These are phyloP conservation scores for Drosophila guanche DNA, from an alignment of 1,140 invertebrate species.

Conservation along the genomic window DNA sequence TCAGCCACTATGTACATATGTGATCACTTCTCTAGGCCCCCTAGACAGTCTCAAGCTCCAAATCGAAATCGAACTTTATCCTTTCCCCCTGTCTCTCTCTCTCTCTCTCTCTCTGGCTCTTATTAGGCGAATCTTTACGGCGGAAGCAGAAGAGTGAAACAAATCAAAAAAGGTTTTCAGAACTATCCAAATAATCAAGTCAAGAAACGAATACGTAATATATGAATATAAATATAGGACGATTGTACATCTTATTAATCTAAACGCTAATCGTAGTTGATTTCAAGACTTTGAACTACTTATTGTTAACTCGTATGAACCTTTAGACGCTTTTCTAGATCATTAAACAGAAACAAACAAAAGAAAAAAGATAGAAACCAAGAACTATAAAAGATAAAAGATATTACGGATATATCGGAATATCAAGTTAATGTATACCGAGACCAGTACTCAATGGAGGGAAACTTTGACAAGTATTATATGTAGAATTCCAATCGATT, in stretches of 20 bases:
- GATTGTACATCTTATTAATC: conserved; percentile 35
- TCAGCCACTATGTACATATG: conserved; percentile 84
- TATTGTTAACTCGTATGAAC: conserved; percentile 62
- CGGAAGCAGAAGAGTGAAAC: conserved; percentile 1
- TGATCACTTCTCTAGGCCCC: conserved; percentile 84
- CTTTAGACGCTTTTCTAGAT: conserved; percentile 70
- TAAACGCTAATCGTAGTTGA: conserved; percentile 58
- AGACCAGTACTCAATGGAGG: conserved; percentile 71
- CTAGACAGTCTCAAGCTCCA: conserved; percentile 10
- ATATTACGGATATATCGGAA: conserved; percentile 18
- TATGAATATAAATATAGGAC: conserved; percentile 14
- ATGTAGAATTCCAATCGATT: conserved; percentile 75
- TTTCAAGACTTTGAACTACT: conserved; percentile 62
- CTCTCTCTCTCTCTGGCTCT: too few species aligned
- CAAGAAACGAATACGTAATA: conserved; percentile 49
- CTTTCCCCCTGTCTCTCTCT: too few species aligned
- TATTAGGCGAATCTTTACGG: too few species aligned
- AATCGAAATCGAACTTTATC: background rate
- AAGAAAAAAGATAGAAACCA: conserved; percentile 29
- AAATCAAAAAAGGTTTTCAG: conserved; percentile 37
- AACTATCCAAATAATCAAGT: conserved; percentile 35
- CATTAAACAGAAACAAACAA: conserved; percentile 31
- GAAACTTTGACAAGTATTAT: conserved; percentile 76
- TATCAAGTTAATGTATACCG: conserved; percentile 55
- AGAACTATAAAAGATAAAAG: conserved; percentile 16